Conservation (phyloP, 2,888 invertebrate species). For the Cerceris rybyensis region DNA sequence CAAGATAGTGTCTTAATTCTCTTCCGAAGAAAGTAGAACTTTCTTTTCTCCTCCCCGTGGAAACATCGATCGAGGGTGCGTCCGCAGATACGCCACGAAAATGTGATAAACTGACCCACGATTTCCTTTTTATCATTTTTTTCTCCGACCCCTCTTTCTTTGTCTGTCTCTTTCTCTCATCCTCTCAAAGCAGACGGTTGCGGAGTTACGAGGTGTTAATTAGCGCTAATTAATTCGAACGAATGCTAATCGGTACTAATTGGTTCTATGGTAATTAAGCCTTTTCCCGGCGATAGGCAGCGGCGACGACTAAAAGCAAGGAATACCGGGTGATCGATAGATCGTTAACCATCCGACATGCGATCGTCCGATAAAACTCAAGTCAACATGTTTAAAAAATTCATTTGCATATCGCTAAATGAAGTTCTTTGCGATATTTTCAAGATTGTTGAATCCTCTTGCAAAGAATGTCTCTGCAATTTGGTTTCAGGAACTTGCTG, state of each 20-base stretch:
- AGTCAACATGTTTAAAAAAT: not conserved
- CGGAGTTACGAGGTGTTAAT: slow-evolving; percentile 44
- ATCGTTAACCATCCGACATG: slow-evolving; percentile 14
- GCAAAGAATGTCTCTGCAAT: too few relatives aligned
- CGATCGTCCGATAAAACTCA: slow-evolving; percentile 9
- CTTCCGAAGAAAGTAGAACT: too few relatives aligned
- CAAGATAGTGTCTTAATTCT: too few relatives aligned
- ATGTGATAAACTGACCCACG: too few relatives aligned
- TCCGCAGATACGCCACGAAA: too few relatives aligned
- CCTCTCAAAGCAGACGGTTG: slow-evolving; percentile 6
- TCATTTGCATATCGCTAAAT: not conserved
- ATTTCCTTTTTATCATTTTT: too few relatives aligned
- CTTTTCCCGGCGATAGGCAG: slow-evolving; percentile 31
- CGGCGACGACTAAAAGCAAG: not conserved
- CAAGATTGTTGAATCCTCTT: too few relatives aligned
- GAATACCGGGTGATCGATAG: slow-evolving; percentile 21
- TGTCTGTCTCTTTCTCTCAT: slow-evolving; percentile 13
- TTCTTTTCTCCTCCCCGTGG: too few relatives aligned
- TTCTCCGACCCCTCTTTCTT: not conserved
- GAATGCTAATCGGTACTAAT: slow-evolving; percentile 52
- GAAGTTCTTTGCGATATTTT: too few relatives aligned
- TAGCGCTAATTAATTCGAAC: slow-evolving; percentile 49
- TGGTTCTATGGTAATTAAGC: slow-evolving; percentile 52
- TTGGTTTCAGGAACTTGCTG: too few relatives aligned
- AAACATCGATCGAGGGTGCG: too few relatives aligned